These are phyloP conservation scores for Tylochromis polylepis DNA, from an alignment of 2,113 vertebrate genomes.

Conservation along the genomic window DNA sequence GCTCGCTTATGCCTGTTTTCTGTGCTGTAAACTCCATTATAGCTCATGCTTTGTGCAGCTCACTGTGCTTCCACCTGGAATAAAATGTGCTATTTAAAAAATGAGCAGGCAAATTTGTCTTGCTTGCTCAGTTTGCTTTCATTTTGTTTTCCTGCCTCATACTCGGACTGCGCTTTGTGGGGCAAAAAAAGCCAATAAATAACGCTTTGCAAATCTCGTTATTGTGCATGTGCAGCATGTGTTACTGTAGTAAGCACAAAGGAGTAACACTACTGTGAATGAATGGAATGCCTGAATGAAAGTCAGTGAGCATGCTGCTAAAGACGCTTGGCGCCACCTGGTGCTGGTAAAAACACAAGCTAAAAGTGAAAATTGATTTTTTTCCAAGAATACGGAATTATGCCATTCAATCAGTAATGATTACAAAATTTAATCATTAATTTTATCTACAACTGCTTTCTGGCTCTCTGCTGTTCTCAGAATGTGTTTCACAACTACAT, in stretches of 20 bases:
- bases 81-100: background rate
- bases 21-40: background rate
- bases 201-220: background rate
- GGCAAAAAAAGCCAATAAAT: background rate
- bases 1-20: background rate
- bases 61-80: background rate
- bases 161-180: background rate
- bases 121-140: background rate
- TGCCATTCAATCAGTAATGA: background rate
- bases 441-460: background rate
- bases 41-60: background rate
- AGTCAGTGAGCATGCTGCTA: background rate
- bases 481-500: background rate
- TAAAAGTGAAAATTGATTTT: background rate
- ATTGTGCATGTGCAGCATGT: constrained; percentile 6
- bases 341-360: background rate
- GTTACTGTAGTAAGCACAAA: constrained; percentile 6
- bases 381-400: background rate
- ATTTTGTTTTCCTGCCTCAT: background rate
- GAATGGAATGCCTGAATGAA: constrained; percentile 25
- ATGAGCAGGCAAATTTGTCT: background rate
- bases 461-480: background rate
- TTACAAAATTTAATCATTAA: background rate
- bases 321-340: constrained; percentile 40
- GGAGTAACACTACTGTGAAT: constrained; percentile 26